Percentiles rank a stretch among this genome's conserved stretches.
phyloP scores from a whole-genome alignment of 1,140 invertebrate species.

The Leptinotarsa lineolata region DNA sequence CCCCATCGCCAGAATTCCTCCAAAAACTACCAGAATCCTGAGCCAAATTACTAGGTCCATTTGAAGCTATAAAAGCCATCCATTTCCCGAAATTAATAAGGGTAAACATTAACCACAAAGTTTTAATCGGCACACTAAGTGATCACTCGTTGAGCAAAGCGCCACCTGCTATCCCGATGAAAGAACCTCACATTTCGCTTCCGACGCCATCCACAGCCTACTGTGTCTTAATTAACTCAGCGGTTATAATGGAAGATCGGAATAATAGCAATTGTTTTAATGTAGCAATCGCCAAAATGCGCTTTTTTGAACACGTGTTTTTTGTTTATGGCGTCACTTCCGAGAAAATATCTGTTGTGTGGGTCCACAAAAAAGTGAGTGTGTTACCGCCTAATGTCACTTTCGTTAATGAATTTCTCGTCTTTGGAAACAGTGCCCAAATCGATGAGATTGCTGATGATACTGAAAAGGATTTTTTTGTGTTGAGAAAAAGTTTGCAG shows the following conservation, averaged over 20 bases:
- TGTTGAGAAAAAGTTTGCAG: too few species aligned
- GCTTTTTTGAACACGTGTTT: constrained; percentile 12
- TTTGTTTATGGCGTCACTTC: neutral
- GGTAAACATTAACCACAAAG: constrained; percentile 12
- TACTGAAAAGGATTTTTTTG: too few species aligned
- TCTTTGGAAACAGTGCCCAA: too few species aligned
- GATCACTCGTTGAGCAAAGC: constrained; percentile 11
- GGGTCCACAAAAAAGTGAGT: too few species aligned
- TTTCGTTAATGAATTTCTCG: too few species aligned
- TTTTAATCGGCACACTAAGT: constrained; percentile 14
- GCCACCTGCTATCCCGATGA: constrained; percentile 15
- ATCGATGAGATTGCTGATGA: too few species aligned
- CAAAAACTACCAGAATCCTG: neutral
- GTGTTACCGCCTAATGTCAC: too few species aligned
- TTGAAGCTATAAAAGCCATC: neutral
- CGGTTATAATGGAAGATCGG: constrained; percentile 11
- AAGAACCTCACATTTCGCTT: constrained; percentile 8
- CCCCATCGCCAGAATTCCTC: neutral
- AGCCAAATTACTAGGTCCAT: neutral
- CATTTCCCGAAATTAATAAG: constrained; percentile 7
- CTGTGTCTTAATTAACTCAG: constrained; percentile 21
- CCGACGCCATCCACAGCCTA: constrained; percentile 2
- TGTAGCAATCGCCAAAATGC: constrained; percentile 18
- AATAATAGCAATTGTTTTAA: constrained; percentile 19
- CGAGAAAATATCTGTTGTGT: too few species aligned